phyloP scores from a whole-genome alignment of 2,888 invertebrate species.

The Macaria notata region DNA sequence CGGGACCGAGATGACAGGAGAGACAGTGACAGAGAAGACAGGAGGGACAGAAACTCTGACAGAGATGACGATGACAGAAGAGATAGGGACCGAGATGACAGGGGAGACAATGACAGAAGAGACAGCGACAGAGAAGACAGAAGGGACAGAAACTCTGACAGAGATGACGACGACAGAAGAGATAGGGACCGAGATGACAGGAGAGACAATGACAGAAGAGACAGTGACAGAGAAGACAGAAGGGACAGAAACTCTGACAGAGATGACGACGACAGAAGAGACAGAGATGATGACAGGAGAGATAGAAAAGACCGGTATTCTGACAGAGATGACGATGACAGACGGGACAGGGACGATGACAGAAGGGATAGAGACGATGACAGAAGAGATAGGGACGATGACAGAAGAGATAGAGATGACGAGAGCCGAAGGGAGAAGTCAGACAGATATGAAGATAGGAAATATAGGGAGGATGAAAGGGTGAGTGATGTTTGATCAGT shows the following conservation, averaged over 20 bases:
- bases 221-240: neutral
- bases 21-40: neutral
- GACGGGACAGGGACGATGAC: conserved; percentile 3
- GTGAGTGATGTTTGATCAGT: too few species aligned
- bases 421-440: conserved; percentile 1
- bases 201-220: neutral
- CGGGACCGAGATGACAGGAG: neutral
- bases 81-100: neutral
- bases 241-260: neutral
- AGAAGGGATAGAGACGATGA: conserved; percentile 12
- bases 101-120: neutral
- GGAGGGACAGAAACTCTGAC: neutral
- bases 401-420: conserved; percentile 4
- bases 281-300: neutral
- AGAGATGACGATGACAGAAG: neutral
- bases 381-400: neutral
- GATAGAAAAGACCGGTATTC: too few species aligned
- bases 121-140: neutral
- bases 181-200: neutral
- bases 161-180: neutral
- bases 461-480: conserved; percentile 7
- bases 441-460: neutral
- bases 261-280: neutral
- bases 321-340: too few species aligned
- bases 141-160: neutral